phyloP scores from a whole-genome alignment of 2,888 invertebrate genomes.

The Polymixis lichenea region DNA sequence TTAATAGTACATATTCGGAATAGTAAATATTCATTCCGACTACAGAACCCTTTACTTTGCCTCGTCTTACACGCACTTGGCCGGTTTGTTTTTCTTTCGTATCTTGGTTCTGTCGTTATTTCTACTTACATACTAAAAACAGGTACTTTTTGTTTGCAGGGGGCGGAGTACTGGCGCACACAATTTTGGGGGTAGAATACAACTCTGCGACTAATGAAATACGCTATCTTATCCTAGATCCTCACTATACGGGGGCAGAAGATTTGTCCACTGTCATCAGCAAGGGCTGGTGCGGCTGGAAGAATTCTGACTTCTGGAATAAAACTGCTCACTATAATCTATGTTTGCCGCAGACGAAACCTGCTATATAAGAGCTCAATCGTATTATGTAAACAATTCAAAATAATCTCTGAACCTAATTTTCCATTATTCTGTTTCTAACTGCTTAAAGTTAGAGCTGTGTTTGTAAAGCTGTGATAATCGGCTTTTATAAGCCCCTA shows the following conservation, averaged over 20 bases:
- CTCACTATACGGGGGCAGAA: constrained; percentile 98
- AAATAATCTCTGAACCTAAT: constrained; percentile 39
- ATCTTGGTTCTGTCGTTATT: not conserved
- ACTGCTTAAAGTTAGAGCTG: constrained; percentile 31
- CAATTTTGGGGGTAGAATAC: constrained; percentile 98
- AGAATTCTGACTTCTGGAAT: constrained; percentile 98
- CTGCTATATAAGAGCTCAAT: constrained; percentile 76
- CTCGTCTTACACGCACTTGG: not conserved
- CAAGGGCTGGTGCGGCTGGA: constrained; percentile 99
- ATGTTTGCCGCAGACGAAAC: constrained; percentile 95
- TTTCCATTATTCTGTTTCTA: constrained; percentile 40
- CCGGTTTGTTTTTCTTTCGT: too few relatives aligned
- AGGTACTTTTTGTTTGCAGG: constrained; percentile 87
- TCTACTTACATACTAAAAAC: not conserved
- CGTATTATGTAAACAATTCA: constrained; percentile 31
- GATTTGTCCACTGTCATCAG: constrained; percentile 93
- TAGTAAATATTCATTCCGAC: not conserved
- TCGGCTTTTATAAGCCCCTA: constrained; percentile 49
- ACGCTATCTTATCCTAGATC: constrained; percentile 98
- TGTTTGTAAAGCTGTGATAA: constrained; percentile 60
- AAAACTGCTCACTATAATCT: constrained; percentile 98
- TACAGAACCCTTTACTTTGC: too few relatives aligned
- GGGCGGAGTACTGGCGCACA: constrained; percentile 99
- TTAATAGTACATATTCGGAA: too few relatives aligned
- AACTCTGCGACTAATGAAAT: constrained; percentile 94